phyloP scores from a whole-genome alignment of 2,888 invertebrate species.

The Embidobia sp. region DNA sequence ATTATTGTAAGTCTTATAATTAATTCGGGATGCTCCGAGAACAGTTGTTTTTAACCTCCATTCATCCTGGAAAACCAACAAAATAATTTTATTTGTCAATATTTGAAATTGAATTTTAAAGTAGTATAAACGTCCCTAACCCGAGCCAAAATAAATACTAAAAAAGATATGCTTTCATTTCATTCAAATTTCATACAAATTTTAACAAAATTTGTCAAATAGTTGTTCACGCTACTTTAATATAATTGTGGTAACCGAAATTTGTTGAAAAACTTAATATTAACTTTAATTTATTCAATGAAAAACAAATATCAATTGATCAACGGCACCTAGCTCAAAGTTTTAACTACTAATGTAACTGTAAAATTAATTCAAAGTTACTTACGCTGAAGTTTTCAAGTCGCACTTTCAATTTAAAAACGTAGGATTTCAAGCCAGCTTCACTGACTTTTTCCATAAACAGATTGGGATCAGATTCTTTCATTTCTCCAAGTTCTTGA shows the following conservation, averaged over 20 bases:
- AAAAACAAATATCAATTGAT: not conserved
- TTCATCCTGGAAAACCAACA: slow-evolving; percentile 90
- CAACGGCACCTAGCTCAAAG: no score
- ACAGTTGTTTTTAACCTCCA: slow-evolving; percentile 89
- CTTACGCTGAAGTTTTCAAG: slow-evolving; percentile 95
- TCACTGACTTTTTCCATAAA: slow-evolving; percentile 88
- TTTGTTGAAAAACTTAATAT: no score
- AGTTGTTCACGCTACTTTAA: no score
- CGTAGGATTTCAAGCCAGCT: slow-evolving; percentile 89
- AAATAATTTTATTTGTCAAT: no score
- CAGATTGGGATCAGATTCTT: slow-evolving; percentile 86
- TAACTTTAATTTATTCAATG: not conserved
- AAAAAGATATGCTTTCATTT: no score
- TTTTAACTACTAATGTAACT: no score
- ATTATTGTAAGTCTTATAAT: slow-evolving; percentile 89
- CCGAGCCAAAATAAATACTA: no score
- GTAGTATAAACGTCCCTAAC: no score
- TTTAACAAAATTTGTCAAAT: no score
- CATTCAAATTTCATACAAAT: no score
- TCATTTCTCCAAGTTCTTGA: slow-evolving; percentile 90
- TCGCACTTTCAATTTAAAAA: slow-evolving; percentile 93
- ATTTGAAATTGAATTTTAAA: no score
- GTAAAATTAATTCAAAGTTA: slow-evolving; percentile 68
- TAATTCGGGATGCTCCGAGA: slow-evolving; percentile 86
- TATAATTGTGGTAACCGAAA: no score